Percentiles rank a stretch among this genome's conserved stretches.
Evolutionary conservation across 2,797 vertebrate genomes (phyloP).

Genomic region (Serranus cabrilla): DNA sequence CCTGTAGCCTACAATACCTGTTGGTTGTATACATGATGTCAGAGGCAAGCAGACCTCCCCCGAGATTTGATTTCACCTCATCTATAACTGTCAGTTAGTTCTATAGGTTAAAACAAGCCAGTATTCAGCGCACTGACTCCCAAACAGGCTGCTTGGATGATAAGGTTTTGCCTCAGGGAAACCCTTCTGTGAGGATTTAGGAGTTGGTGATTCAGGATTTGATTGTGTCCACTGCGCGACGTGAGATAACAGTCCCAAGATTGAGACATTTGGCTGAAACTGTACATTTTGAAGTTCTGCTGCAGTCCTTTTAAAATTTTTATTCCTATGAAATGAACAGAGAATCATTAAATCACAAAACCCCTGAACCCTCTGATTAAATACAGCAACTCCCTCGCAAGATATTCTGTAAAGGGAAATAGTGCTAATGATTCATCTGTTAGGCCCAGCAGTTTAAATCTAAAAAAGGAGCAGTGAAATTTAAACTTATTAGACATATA

Average conservation of each 20-base stretch:
- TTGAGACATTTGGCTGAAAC: conserved; percentile 19
- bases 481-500: neutral
- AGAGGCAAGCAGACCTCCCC: neutral
- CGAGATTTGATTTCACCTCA: conserved; percentile 4
- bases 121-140: conserved; percentile 2
- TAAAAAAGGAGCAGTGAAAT: neutral
- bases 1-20: conserved; percentile 7
- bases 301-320: conserved; percentile 6
- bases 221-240: conserved; percentile 18
- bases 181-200: conserved; percentile 42
- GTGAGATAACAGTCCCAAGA: conserved; percentile 14
- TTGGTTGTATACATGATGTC: conserved; percentile 8
- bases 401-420: neutral
- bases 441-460: neutral
- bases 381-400: neutral
- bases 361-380: neutral
- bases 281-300: neutral
- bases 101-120: conserved; percentile 1
- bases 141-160: conserved; percentile 11
- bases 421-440: neutral
- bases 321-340: neutral
- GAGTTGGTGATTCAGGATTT: conserved; percentile 29
- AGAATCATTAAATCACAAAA: conserved; percentile 6
- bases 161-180: conserved; percentile 36
- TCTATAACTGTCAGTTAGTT: neutral